phyloP scores from a whole-genome alignment of 1,140 invertebrate genomes.

The Limonius californicus region DNA sequence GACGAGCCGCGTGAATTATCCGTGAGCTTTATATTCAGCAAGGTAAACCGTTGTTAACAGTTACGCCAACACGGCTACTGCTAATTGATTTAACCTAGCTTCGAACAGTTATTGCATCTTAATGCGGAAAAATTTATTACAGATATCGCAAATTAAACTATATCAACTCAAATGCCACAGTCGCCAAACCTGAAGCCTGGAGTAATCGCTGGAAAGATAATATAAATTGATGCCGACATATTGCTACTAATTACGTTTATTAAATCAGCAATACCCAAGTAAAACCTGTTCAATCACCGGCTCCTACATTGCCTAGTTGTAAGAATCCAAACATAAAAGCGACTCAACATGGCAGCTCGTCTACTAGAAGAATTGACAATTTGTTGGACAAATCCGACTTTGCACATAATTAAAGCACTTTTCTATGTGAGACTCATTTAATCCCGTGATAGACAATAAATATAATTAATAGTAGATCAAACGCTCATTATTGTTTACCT shows the following conservation, averaged over 20 bases:
- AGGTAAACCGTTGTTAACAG: background rate
- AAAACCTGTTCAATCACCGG: background rate
- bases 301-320: background rate
- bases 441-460: too few species aligned
- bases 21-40: background rate
- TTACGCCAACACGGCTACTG: background rate
- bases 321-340: background rate
- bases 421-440: too few species aligned
- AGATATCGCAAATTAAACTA: background rate
- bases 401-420: background rate
- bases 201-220: background rate
- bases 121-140: background rate
- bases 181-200: background rate
- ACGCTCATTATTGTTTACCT: too few species aligned
- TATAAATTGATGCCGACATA: background rate
- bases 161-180: background rate
- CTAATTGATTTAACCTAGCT: background rate
- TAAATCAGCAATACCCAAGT: background rate
- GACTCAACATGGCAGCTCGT: too few species aligned
- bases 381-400: too few species aligned
- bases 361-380: too few species aligned
- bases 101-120: background rate
- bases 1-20: constrained; percentile 18
- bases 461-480: too few species aligned
- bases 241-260: background rate